Evolutionary conservation across 1,140 invertebrate genomes (phyloP), one percentile per base, ranked within the genome.

Genomic region (Zaprionus ghesquierei): DNA sequence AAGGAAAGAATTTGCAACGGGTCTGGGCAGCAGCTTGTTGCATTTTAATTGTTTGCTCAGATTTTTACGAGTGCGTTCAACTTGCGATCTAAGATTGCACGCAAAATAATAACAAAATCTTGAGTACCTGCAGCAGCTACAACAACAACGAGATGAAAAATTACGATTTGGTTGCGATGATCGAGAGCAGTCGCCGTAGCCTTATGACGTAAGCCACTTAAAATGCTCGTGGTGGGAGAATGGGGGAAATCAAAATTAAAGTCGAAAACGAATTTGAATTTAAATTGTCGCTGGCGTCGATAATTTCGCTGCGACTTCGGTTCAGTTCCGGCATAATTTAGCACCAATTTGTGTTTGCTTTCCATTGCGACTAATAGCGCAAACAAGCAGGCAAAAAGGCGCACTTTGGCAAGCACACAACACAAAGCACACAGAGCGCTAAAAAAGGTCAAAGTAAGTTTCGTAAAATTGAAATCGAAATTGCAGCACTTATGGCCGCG

Each of bases 261-360:
- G 27, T 31, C 35, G 23, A 53, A 53, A 41, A 20, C 33, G 23
- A 53, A 60, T 31, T 33, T 25, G 31, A 15, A 58, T n/a, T 49
- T 31, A 31, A 63, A 35, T 29, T 56, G 31, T 66, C 50, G 59
- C 63, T 76, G 82, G 78, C 58, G 73, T 86, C 55, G 63, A 65
- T 50, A 35, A 12, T 56, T 66, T 41, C 69, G 54, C 66, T 71
- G 61, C 69, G 54, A 72, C 54, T 41, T 41, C n/a, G 41, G 8
- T 60, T 38, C 64, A 76, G 82, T 86, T 86, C 82, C 82, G 82
- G 82, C 82, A 86, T 86, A 86, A 86, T 86, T 86, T 89, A 86
- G 82, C 82, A 86, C 82, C 82, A 86, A 86, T 86, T 86, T 86
- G 76, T 86, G 86, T 86, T 86, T 86, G 79, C 82, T 79, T 86